Evolutionary conservation across 2,888 invertebrate genomes (phyloP).

Genomic region (Agrotis puta): DNA sequence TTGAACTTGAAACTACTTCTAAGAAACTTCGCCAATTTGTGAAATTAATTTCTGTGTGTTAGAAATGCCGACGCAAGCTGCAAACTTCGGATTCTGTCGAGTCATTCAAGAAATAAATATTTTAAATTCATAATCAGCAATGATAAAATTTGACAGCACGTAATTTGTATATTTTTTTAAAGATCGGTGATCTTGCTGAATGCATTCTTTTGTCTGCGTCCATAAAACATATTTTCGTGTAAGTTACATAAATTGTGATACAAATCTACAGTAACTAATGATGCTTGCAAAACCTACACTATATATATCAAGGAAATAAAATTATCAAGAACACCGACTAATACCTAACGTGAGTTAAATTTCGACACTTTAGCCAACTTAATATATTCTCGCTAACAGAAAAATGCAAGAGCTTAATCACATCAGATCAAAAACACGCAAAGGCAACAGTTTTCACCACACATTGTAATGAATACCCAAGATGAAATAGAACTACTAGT

Average conservation of each 20-base stretch:
- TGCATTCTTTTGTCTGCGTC: not conserved
- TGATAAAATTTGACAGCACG: slow-evolving; percentile 47
- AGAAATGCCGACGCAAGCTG: slow-evolving; percentile 73
- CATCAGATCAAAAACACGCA: no score
- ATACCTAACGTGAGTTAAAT: no score
- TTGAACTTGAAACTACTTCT: slow-evolving; percentile 76
- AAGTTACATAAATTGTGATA: not conserved
- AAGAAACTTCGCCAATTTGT: slow-evolving; percentile 82
- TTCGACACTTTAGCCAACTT: not conserved
- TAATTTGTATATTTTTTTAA: slow-evolving; percentile 43
- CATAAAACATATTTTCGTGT: not conserved
- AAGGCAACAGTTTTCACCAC: no score
- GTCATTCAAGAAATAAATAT: slow-evolving; percentile 63
- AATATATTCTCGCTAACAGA: not conserved
- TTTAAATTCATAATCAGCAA: slow-evolving; percentile 42
- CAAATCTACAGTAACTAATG: not conserved
- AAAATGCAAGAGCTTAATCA: not conserved
- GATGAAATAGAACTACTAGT: no score
- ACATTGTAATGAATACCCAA: no score
- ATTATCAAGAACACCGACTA: not conserved
- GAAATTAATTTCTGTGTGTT: slow-evolving; percentile 77
- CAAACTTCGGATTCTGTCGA: slow-evolving; percentile 56
- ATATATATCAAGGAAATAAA: not conserved
- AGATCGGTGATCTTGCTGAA: slow-evolving; percentile 25
- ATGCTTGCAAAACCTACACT: not conserved